These are phyloP conservation scores for Axea sp. DNA, from an alignment of 2,888 invertebrate genomes.

Conservation along the genomic window DNA sequence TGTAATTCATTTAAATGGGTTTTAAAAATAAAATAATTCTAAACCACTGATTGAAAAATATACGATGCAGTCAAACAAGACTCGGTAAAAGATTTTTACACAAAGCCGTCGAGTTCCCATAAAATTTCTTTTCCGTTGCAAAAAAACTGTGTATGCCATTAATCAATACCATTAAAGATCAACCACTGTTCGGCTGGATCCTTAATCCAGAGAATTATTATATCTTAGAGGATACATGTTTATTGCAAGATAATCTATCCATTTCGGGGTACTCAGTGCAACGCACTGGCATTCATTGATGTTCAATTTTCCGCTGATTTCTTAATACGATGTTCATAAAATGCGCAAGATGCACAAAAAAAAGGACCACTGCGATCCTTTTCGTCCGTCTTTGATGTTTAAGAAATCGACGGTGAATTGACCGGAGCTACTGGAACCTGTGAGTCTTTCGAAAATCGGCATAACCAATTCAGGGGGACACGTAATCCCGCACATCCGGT, in stretches of 20 bases:
- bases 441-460: conserved; percentile 69
- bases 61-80: too few relatives aligned
- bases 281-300: conserved; percentile 62
- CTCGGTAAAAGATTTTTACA: conserved; percentile 13
- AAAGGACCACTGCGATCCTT: conserved; percentile 28
- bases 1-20: too few relatives aligned
- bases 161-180: conserved; percentile 70
- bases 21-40: too few relatives aligned
- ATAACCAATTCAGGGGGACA: conserved; percentile 66
- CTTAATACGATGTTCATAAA: too few relatives aligned
- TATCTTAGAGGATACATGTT: conserved; percentile 55
- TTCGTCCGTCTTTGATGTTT: conserved; percentile 22
- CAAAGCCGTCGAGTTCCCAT: conserved; percentile 37
- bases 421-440: conserved; percentile 38
- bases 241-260: conserved; percentile 58
- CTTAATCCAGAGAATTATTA: conserved; percentile 64
- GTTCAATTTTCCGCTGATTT: conserved; percentile 65
- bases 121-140: conserved; percentile 64
- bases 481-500: conserved; percentile 74
- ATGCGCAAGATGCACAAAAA: too few relatives aligned
- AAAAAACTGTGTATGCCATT: conserved; percentile 68
- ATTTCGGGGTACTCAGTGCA: conserved; percentile 61
- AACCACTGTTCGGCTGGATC: conserved; percentile 49
- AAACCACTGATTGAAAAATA: too few relatives aligned
- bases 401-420: conserved; percentile 13